Evolutionary conservation across 2,888 invertebrate genomes (phyloP).

Genomic region (Dryobota labecula): DNA sequence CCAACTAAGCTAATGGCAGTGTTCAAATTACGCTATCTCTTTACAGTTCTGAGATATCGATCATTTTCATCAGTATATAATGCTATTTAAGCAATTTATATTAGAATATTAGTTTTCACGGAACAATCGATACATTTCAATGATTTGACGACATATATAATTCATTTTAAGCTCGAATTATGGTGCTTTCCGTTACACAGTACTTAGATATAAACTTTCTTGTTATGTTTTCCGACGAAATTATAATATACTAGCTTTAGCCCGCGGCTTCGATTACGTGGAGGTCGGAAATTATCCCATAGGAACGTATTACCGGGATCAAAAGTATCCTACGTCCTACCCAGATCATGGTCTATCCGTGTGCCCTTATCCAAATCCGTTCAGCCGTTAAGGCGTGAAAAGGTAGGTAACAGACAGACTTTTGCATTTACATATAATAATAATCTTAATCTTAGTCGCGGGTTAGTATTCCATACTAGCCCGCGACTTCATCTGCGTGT

Average conservation of each 20-base stretch:
- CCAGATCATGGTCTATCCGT: neutral
- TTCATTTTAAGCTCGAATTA: too few species aligned
- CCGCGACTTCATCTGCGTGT: neutral
- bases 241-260: conserved; percentile 7
- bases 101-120: too few species aligned
- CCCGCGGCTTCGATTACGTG: neutral
- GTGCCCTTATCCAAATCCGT: neutral
- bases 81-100: too few species aligned
- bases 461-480: neutral
- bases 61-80: too few species aligned
- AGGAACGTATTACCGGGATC: neutral
- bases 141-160: too few species aligned
- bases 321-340: neutral
- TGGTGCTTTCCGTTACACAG: too few species aligned
- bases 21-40: too few species aligned
- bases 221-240: conserved; percentile 50
- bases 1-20: too few species aligned
- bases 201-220: too few species aligned
- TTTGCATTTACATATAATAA: neutral
- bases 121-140: too few species aligned
- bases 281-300: neutral
- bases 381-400: neutral
- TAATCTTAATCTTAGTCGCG: too few species aligned
- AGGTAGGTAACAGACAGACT: neutral
- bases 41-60: too few species aligned